Conservation (phyloP, 2,113 vertebrate species). For the Ciconia stormi region DNA sequence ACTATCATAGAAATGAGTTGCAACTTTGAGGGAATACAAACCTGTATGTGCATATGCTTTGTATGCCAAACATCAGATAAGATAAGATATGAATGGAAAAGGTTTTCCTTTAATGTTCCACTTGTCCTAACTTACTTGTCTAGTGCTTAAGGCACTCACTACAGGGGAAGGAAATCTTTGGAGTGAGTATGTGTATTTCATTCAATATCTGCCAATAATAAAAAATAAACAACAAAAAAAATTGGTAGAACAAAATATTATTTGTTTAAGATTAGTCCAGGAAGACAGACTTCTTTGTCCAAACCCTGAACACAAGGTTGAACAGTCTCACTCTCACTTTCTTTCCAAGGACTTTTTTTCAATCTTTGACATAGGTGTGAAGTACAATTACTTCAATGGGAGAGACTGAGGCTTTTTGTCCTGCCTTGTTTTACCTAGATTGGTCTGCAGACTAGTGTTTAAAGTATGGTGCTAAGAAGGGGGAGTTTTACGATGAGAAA, state of each 20-base stretch:
- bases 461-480: neutral
- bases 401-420: neutral
- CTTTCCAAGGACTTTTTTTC: neutral
- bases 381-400: neutral
- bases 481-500: neutral
- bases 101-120: neutral
- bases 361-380: neutral
- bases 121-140: neutral
- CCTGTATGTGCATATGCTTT: fast-evolving
- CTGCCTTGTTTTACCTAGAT: neutral
- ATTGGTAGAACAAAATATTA: neutral
- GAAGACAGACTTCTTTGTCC: neutral
- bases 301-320: neutral
- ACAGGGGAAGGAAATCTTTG: neutral
- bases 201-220: neutral
- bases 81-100: neutral
- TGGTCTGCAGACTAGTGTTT: neutral
- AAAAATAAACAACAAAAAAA: neutral
- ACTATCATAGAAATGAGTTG: neutral
- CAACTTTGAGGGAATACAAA: neutral
- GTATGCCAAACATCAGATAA: neutral
- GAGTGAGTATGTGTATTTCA: neutral
- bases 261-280: neutral
- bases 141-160: neutral
- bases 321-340: neutral